These are phyloP conservation scores for Alcis repandata DNA, from an alignment of 2,888 invertebrate genomes.

Conservation along the genomic window DNA sequence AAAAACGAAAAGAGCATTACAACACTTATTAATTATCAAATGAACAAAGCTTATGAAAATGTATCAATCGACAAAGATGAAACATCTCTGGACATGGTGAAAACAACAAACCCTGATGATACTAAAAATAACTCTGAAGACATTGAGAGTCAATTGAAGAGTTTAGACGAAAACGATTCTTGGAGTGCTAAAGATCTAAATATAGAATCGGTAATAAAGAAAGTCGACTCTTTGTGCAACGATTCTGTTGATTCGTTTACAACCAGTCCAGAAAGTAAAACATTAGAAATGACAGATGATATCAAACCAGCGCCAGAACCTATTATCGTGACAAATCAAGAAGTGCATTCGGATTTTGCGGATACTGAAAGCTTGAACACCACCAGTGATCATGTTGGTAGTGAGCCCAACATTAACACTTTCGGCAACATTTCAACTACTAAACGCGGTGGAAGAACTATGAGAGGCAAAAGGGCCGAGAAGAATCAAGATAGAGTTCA, in stretches of 20 bases:
- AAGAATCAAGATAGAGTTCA: constrained; percentile 75
- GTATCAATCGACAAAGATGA: constrained; percentile 33
- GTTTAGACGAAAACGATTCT: constrained; percentile 90
- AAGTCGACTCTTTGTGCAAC: constrained; percentile 89
- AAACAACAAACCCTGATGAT: constrained; percentile 27
- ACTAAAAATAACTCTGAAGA: constrained; percentile 36
- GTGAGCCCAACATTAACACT: constrained; percentile 58
- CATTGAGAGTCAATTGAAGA: constrained; percentile 69
- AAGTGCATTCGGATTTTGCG: constrained; percentile 24
- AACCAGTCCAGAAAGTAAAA: constrained; percentile 41
- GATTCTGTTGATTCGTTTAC: constrained; percentile 64
- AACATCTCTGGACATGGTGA: constrained; percentile 34
- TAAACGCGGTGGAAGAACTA: constrained; percentile 77
- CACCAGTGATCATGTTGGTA: constrained; percentile 47
- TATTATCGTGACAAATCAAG: constrained; percentile 29
- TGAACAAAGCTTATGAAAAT: constrained; percentile 31
- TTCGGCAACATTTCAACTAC: constrained; percentile 52
- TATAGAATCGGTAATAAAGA: constrained; percentile 93
- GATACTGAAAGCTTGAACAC: constrained; percentile 47
- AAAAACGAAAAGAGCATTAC: constrained; percentile 24
- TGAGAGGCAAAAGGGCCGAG: constrained; percentile 77
- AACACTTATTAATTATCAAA: constrained; percentile 18
- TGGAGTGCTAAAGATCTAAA: constrained; percentile 93
- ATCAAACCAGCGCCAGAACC: constrained; percentile 27
- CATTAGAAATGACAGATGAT: constrained; percentile 34